Percentiles rank a stretch among this genome's conserved stretches.
These are phyloP conservation scores for Ormyrus rosae DNA, from an alignment of 2,888 invertebrate genomes.

Conservation along the genomic window DNA sequence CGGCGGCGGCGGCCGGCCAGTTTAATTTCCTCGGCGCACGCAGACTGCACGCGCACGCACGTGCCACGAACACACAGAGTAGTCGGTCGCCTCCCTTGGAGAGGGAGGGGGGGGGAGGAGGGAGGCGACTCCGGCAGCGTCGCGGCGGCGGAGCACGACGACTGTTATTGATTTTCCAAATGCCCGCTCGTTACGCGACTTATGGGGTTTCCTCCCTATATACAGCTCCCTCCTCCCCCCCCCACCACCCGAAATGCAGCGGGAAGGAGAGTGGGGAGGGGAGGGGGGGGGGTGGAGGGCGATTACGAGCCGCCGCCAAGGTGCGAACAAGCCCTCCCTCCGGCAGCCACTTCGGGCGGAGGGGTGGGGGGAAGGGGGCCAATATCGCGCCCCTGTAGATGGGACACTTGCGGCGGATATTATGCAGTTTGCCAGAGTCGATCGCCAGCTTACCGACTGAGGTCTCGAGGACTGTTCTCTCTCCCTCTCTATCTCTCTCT, in stretches of 20 bases:
- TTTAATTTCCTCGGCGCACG: too few relatives aligned
- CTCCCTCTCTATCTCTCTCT: constrained; percentile 8
- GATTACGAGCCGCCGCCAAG: neutral
- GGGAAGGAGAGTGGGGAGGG: too few relatives aligned
- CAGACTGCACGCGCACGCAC: neutral
- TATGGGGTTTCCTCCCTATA: constrained; percentile 44
- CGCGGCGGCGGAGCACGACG: constrained; percentile 39
- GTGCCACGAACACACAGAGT: too few relatives aligned
- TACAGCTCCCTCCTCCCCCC: constrained; percentile 1
- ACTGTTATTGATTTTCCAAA: constrained; percentile 59
- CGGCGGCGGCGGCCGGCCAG: too few relatives aligned
- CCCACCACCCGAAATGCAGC: neutral
- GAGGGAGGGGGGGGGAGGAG: neutral
- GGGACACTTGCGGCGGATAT: constrained; percentile 41
- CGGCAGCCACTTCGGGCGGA: neutral
- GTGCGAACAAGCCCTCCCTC: constrained; percentile 28
- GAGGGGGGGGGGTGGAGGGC: too few relatives aligned
- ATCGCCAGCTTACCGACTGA: constrained; percentile 22
- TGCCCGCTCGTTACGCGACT: constrained; percentile 58
- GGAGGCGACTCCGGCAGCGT: neutral
- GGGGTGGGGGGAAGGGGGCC: neutral
- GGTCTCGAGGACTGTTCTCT: neutral
- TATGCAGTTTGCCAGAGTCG: constrained; percentile 23
- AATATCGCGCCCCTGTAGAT: constrained; percentile 2
- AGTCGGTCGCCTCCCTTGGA: too few relatives aligned